Conservation (phyloP, 2,113 vertebrate species). For the Pteronura brasiliensis region DNA sequence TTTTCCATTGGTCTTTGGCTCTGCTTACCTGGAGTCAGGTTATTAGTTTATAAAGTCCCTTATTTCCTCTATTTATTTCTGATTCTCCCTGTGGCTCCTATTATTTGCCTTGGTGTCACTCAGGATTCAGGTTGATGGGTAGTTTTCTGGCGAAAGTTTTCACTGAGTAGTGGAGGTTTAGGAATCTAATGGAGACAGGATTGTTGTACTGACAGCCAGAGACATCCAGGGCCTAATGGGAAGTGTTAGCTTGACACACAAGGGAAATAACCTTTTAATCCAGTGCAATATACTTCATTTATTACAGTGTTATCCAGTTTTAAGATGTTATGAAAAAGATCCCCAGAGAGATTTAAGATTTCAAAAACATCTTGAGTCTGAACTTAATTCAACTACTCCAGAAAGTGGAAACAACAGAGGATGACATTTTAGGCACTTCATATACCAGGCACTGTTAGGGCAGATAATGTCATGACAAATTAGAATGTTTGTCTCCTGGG, state of each 20-base stretch:
- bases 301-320: constrained; percentile 90
- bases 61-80: constrained; percentile 18
- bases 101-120: constrained; percentile 37
- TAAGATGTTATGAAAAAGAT: constrained; percentile 91
- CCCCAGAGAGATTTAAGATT: constrained; percentile 86
- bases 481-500: constrained; percentile 76
- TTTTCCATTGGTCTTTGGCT: background rate
- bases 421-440: constrained; percentile 80
- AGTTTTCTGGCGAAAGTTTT: constrained; percentile 37
- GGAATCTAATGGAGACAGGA: constrained; percentile 8
- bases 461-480: constrained; percentile 80
- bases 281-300: constrained; percentile 93
- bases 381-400: constrained; percentile 82
- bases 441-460: constrained; percentile 74
- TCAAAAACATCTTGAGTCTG: constrained; percentile 84
- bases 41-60: constrained; percentile 26
- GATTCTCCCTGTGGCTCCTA: constrained; percentile 16
- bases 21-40: constrained; percentile 31
- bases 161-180: background rate
- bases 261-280: constrained; percentile 98
- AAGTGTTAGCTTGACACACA: constrained; percentile 84
- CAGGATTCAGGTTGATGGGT: background rate
- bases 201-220: background rate
- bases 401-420: constrained; percentile 74
- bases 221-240: constrained; percentile 5